Evolutionary conservation across 2,888 invertebrate genomes (phyloP).

Genomic region (Dicycla oo): DNA sequence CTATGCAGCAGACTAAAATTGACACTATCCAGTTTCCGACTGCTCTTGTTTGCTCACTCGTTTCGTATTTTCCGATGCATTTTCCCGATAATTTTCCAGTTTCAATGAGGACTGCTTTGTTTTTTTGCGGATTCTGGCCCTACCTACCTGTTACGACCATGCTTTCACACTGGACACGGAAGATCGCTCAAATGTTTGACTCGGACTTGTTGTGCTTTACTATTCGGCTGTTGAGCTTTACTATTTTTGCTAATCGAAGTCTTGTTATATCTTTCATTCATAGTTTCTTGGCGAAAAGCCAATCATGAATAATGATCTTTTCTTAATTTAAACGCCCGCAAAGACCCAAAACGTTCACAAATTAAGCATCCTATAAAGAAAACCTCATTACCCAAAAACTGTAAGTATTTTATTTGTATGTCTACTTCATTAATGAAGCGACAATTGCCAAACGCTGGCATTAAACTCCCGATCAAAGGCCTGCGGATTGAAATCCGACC

Average conservation of each 20-base stretch:
- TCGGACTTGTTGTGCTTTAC: too few relatives aligned
- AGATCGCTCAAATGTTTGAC: too few relatives aligned
- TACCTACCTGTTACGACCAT: too few relatives aligned
- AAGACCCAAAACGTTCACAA: neutral
- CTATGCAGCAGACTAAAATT: too few relatives aligned
- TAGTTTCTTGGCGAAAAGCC: neutral
- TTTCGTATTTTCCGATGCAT: too few relatives aligned
- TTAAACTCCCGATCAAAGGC: constrained; percentile 50
- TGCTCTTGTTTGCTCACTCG: too few relatives aligned
- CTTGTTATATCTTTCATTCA: neutral
- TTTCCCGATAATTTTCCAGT: too few relatives aligned
- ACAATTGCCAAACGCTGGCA: constrained; percentile 50
- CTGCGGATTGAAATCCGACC: constrained; percentile 57
- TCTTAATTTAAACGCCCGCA: neutral
- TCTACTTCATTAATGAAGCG: constrained; percentile 34
- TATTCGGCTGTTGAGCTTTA: constrained; percentile 1
- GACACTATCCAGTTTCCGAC: too few relatives aligned
- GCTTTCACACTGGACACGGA: too few relatives aligned
- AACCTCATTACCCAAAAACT: neutral
- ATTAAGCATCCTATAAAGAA: neutral
- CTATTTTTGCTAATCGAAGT: constrained; percentile 24
- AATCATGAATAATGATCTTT: neutral
- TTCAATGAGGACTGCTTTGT: too few relatives aligned
- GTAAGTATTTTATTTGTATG: constrained; percentile 25
- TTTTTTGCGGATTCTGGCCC: too few relatives aligned